Percentiles rank a stretch among this genome's conserved stretches.
Conservation (phyloP, 2,113 vertebrate species). For the Poecilia latipinna region DNA sequence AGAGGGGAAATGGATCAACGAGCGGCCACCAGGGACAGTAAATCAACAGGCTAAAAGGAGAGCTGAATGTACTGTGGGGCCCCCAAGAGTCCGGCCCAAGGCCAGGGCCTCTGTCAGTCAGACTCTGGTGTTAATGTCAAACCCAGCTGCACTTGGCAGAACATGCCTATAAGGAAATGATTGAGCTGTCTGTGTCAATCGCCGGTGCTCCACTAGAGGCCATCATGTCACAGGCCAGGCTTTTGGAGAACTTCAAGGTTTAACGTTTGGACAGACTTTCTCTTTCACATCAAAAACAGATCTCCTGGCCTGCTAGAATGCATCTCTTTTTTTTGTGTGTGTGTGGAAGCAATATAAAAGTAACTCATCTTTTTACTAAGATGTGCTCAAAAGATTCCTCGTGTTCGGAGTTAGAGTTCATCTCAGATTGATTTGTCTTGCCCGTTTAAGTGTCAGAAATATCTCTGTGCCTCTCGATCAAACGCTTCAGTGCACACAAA, state of each 20-base stretch:
- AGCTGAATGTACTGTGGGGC: constrained; percentile 82
- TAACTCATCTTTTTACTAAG: constrained; percentile 14
- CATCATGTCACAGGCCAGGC: constrained; percentile 79
- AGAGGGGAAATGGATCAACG: constrained; percentile 86
- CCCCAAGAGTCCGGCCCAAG: constrained; percentile 76
- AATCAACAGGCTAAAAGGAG: constrained; percentile 87
- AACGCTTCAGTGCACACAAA: constrained; percentile 51
- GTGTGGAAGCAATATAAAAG: constrained; percentile 37
- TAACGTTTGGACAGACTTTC: constrained; percentile 7
- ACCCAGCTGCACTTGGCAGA: constrained; percentile 83
- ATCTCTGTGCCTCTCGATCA: constrained; percentile 55
- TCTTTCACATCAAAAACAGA: constrained; percentile 42
- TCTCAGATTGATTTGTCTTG: constrained; percentile 71
- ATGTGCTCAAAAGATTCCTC: background rate
- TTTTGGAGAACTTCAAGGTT: constrained; percentile 56
- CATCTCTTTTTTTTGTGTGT: constrained; percentile 26
- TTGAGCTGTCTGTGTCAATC: constrained; percentile 86
- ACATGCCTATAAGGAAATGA: constrained; percentile 79
- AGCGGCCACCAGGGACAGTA: constrained; percentile 81
- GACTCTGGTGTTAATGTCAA: constrained; percentile 81
- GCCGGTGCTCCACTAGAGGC: constrained; percentile 85
- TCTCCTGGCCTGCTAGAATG: constrained; percentile 39
- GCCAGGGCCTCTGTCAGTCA: constrained; percentile 83
- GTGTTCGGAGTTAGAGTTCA: constrained; percentile 63
- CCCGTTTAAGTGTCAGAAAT: constrained; percentile 51